Evolutionary conservation across 1,140 invertebrate species (phyloP).

Genomic region (Harpegnathos saltator): DNA sequence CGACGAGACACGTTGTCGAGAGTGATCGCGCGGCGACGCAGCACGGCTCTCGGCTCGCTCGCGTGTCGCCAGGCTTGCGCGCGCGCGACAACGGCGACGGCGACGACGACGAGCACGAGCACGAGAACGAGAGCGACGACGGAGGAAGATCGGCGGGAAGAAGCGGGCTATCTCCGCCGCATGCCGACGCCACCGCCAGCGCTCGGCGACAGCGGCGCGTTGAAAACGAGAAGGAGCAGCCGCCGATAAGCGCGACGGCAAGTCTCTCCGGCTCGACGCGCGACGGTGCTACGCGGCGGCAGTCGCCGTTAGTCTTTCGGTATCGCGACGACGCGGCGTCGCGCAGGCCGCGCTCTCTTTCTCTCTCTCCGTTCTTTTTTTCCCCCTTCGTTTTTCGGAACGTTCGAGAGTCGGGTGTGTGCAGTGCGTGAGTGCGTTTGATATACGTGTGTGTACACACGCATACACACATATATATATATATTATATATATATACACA

Average conservation of each 20-base stretch:
- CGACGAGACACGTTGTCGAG: too few species aligned
- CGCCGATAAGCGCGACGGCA: slow-evolving; percentile 28
- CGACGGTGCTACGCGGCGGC: slow-evolving; percentile 43
- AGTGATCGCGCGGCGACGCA: too few species aligned
- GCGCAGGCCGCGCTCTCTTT: slow-evolving; percentile 2
- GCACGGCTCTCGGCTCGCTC: too few species aligned
- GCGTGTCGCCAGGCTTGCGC: too few species aligned
- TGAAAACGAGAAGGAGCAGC: slow-evolving; percentile 30
- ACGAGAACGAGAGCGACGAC: too few species aligned
- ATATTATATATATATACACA: too few species aligned
- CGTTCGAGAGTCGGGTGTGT: slow-evolving; percentile 10
- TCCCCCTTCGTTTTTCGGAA: background rate
- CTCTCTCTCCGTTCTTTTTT: background rate
- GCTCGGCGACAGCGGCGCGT: slow-evolving; percentile 31
- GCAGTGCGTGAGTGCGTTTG: slow-evolving; percentile 9
- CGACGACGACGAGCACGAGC: background rate
- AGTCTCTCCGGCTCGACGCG: background rate
- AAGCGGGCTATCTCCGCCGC: too few species aligned
- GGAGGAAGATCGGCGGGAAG: too few species aligned
- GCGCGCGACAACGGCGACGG: background rate
- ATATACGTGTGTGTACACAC: background rate
- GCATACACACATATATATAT: background rate
- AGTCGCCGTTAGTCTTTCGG: slow-evolving; percentile 35
- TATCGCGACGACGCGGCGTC: slow-evolving; percentile 22
- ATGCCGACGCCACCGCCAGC: background rate